Conservation (phyloP, 2,113 vertebrate genomes). For the Butorides virescens region DNA sequence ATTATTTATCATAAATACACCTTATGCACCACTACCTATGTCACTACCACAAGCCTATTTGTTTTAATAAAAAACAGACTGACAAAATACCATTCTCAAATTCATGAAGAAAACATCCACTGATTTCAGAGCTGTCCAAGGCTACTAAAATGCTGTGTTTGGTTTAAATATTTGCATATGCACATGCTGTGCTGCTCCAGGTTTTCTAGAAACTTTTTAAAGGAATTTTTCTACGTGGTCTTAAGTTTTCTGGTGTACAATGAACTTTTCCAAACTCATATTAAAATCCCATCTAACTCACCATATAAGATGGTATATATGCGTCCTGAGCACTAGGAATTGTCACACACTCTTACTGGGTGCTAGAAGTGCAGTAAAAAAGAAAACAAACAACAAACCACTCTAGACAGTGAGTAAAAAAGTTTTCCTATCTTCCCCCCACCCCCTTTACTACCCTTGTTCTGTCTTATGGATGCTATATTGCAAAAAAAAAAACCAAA, state of each 20-base stretch:
- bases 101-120: not conserved
- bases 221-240: not conserved
- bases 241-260: not conserved
- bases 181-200: not conserved
- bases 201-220: not conserved
- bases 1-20: slow-evolving; percentile 5
- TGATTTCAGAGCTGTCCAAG: not conserved
- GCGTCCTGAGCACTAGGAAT: not conserved
- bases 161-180: not conserved
- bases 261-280: not conserved
- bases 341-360: not conserved
- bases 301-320: not conserved
- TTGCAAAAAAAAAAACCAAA: not conserved
- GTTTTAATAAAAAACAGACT: slow-evolving; percentile 7
- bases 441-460: accelerated
- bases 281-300: not conserved
- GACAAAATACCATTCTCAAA: not conserved
- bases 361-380: not conserved
- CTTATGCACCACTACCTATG: not conserved
- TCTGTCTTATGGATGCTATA: not conserved
- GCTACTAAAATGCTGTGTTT: not conserved
- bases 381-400: not conserved
- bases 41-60: not conserved
- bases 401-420: not conserved
- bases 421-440: not conserved